A percentile compares a stretch with the other conserved stretches of the same genome.
phyloP scores from a whole-genome alignment of 1,140 invertebrate genomes.

The Drosophila albomicans region DNA sequence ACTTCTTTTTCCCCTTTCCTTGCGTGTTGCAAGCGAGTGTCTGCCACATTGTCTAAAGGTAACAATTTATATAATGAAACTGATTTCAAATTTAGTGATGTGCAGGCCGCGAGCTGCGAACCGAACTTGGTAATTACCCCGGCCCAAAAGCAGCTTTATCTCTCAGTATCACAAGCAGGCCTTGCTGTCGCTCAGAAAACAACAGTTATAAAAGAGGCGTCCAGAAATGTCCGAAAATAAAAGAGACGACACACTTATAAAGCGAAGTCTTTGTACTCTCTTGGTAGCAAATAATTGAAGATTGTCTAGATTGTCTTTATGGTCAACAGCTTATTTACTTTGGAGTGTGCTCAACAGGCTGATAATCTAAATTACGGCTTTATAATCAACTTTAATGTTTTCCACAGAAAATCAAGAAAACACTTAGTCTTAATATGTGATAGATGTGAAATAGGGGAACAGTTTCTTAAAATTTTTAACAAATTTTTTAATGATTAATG shows the following conservation, averaged over 20 bases:
- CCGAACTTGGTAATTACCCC: slow-evolving; percentile 49
- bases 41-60: slow-evolving; percentile 78
- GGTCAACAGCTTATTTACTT: neutral
- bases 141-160: slow-evolving; percentile 21
- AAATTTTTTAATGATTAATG: too few species aligned
- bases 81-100: slow-evolving; percentile 77
- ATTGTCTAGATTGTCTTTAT: neutral
- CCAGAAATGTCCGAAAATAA: slow-evolving; percentile 42
- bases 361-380: too few species aligned
- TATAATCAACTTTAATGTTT: too few species aligned
- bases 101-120: slow-evolving; percentile 43
- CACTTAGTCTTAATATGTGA: too few species aligned
- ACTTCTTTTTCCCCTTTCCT: neutral
- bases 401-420: too few species aligned
- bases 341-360: too few species aligned
- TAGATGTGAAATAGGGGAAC: too few species aligned
- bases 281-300: neutral
- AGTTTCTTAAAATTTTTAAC: too few species aligned
- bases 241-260: slow-evolving; percentile 24
- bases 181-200: slow-evolving; percentile 48
- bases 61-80: slow-evolving; percentile 83
- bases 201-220: slow-evolving; percentile 73
- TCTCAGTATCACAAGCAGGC: slow-evolving; percentile 29
- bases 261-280: slow-evolving; percentile 19
- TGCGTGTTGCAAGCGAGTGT: slow-evolving; percentile 47